phyloP scores from a whole-genome alignment of 2,888 invertebrate species.

The Hermodice carunculata region DNA sequence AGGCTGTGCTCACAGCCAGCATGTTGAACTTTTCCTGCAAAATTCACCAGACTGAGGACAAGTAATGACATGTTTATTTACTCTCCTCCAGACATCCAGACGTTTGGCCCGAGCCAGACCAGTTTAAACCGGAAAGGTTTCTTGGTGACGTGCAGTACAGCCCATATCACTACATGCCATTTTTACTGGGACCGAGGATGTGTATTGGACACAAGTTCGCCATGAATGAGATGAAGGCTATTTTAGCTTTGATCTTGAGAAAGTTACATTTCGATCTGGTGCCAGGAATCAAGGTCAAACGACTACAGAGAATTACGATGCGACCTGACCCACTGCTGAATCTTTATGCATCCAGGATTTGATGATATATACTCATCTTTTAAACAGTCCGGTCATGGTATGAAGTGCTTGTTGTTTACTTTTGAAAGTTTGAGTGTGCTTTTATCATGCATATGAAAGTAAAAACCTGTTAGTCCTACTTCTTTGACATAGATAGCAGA shows the following conservation, averaged over 20 bases:
- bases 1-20: too few species aligned
- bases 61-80: too few species aligned
- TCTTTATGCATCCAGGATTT: conserved; percentile 22
- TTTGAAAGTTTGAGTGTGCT: too few species aligned
- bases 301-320: conserved; percentile 42
- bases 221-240: conserved; percentile 53
- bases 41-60: too few species aligned
- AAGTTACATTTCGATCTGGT: conserved; percentile 47
- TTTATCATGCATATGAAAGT: too few species aligned
- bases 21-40: too few species aligned
- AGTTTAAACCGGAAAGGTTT: conserved; percentile 57
- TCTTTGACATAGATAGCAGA: too few species aligned
- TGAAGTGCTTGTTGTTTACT: too few species aligned
- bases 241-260: conserved; percentile 48
- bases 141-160: conserved; percentile 34
- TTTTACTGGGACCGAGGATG: conserved; percentile 57
- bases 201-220: conserved; percentile 64
- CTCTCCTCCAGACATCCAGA: conserved; percentile 41
- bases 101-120: conserved; percentile 52
- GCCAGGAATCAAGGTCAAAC: conserved; percentile 45
- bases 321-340: conserved; percentile 50
- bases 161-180: conserved; percentile 52
- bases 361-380: too few species aligned
- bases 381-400: too few species aligned
- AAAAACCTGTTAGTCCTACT: too few species aligned